Percentiles rank a stretch among this genome's conserved stretches.
phyloP scores from a whole-genome alignment of 53 echinoderm and acorn worm species.

The Echinometra lucunter region DNA sequence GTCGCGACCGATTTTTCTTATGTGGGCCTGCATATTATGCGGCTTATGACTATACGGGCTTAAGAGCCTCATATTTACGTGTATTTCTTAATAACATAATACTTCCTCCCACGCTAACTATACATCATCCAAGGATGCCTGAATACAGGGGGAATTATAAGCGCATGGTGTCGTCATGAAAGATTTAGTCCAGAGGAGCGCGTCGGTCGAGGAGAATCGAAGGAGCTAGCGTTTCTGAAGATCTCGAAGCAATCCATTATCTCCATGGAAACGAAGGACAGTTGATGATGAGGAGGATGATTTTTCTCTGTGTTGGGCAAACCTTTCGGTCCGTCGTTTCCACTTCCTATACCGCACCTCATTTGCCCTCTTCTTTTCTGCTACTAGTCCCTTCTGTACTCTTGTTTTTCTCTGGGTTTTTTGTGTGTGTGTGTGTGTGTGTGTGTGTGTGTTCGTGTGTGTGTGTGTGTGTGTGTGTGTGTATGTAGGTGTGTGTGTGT shows the following conservation, averaged over 20 bases:
- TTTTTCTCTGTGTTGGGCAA: neutral
- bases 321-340: neutral
- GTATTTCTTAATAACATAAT: neutral
- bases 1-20: no score
- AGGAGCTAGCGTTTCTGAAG: neutral
- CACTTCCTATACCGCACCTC: neutral
- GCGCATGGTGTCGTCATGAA: neutral
- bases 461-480: no score
- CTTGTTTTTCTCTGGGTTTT: no score
- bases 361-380: neutral
- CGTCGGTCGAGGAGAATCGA: neutral
- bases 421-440: no score
- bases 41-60: neutral
- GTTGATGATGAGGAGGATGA: neutral
- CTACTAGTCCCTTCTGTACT: neutral
- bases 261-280: conserved; percentile 4
- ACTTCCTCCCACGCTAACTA: neutral
- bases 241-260: neutral
- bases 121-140: neutral
- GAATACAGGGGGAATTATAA: neutral
- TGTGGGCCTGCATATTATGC: no score
- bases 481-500: no score
- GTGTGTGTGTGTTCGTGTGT: no score
- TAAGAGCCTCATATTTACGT: neutral
- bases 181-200: neutral